A percentile compares a stretch with the other conserved stretches of the same genome.
These are phyloP conservation scores for Megalonaias nervosa DNA, from an alignment of 1,140 invertebrate genomes.

Conservation along the genomic window DNA sequence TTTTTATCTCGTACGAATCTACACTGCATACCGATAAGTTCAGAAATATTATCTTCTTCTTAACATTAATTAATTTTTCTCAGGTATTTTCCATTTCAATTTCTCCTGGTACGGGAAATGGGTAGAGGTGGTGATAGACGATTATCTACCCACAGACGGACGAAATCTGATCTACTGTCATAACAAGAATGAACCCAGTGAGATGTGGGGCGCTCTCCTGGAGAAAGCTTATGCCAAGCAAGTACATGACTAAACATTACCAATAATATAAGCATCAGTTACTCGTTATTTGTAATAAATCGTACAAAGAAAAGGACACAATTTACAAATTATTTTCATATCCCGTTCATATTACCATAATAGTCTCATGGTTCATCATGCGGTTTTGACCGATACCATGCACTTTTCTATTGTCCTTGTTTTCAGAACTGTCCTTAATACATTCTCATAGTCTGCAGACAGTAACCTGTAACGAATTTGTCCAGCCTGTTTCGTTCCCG, in stretches of 20 bases:
- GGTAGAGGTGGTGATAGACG: constrained; percentile 84
- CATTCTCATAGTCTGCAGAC: too few relatives aligned
- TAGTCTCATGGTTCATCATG: too few relatives aligned
- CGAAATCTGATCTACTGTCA: constrained; percentile 73
- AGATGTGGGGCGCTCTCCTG: constrained; percentile 96
- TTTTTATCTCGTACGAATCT: not conserved
- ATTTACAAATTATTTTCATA: too few relatives aligned
- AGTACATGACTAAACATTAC: not conserved
- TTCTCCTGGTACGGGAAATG: constrained; percentile 87
- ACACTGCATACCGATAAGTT: not conserved
- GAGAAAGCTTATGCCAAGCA: constrained; percentile 99
- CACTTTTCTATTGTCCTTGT: too few relatives aligned
- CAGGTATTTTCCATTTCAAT: constrained; percentile 77
- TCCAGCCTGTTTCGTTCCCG: too few relatives aligned
- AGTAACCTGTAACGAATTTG: too few relatives aligned
- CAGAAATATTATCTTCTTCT: not conserved
- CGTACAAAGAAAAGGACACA: too few relatives aligned
- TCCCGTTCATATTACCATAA: too few relatives aligned
- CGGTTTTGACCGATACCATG: too few relatives aligned
- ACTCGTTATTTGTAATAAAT: too few relatives aligned
- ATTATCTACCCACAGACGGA: constrained; percentile 77
- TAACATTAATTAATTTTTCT: constrained; percentile 7
- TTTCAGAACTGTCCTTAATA: too few relatives aligned
- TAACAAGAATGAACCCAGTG: constrained; percentile 64
- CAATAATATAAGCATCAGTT: too few relatives aligned